Base-by-base conservation (phyloP, 1,140 invertebrate genomes). In the Dufourea novaeangliae region DNA sequence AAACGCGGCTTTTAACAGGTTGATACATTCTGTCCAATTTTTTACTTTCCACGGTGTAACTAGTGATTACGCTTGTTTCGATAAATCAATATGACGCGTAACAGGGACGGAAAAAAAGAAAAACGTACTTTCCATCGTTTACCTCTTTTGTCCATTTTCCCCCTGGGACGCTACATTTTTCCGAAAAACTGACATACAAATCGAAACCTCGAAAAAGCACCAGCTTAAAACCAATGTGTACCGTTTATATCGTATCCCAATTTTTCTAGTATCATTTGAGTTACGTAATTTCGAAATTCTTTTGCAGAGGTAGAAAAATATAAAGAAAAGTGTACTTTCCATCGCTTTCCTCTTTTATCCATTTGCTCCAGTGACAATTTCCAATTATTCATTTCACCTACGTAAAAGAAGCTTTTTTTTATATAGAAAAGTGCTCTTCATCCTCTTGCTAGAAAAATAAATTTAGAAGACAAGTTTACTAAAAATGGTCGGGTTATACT, bases 31-130 rank as follows among this genome's bases (percentile, higher is more conserved):
- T 27, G 61, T 37, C 64, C 8, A n/a, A 41, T 37, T 69, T 69
- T 32, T n/a, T 22, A 61, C 20, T 76, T 76, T 39, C 10, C 10
- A 39, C 41, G 17, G 20, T 29, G 64, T 68, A 62, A 59, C 39
- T 8, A 34, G 62, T 25, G 12, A 25, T 1, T 29, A 10, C 20
- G 37, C 10, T n/a, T n/a, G 64, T 54, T 20, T 50, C 66, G 54
- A 69, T 69, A 46, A 69, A 76, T 69, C 64, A 59, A 69, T 59
- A 61, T 27, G 46, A 41, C 22, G 14, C 22, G 54, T 37, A 10
- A 50, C 50, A 46, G 37, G n/a, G n/a, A n/a, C 0, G n/a, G 27
- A 41, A 22, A 34, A 37, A 50, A 50, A 63, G 0, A 29, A 32
- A 59, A n/a, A 12, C 1, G n/a, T 25, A 34, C 46, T 10, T 22